These are phyloP conservation scores for Perognathus longimembris DNA, from an alignment of 2,113 vertebrate genomes.

Conservation along the genomic window DNA sequence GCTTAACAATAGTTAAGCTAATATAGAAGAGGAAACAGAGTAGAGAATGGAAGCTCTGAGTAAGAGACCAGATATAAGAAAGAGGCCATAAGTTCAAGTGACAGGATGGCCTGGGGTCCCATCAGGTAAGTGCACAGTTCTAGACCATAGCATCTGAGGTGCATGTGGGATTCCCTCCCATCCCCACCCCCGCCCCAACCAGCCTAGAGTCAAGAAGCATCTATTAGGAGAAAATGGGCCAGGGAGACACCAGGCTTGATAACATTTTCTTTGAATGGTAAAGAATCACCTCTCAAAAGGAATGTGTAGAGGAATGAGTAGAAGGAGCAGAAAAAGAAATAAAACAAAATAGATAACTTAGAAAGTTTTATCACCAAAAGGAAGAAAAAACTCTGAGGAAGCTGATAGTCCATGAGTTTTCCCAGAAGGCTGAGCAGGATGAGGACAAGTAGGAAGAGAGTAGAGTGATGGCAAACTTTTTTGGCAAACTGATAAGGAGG, in stretches of 20 bases:
- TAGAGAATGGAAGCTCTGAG: neutral
- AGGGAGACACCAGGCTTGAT: neutral
- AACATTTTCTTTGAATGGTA: neutral
- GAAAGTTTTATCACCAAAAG: neutral
- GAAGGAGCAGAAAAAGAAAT: neutral
- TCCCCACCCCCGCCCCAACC: neutral
- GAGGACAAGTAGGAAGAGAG: neutral
- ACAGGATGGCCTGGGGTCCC: neutral
- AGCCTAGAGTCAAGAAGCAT: too few species aligned
- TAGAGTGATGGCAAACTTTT: neutral
- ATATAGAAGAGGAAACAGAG: neutral
- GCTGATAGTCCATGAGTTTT: neutral
- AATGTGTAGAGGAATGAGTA: neutral
- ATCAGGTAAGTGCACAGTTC: too few species aligned
- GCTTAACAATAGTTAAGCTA: neutral
- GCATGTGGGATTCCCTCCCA: neutral
- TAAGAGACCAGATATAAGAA: neutral
- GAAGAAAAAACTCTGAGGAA: neutral
- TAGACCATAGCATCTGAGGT: neutral
- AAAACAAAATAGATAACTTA: neutral
- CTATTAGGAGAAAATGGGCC: neutral
- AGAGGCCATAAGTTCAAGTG: too few species aligned
- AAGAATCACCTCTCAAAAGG: neutral
- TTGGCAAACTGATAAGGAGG: slow-evolving; percentile 17
- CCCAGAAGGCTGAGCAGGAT: neutral